phyloP scores from a whole-genome alignment of 2,113 vertebrate genomes.

The Austrofundulus limnaeus region DNA sequence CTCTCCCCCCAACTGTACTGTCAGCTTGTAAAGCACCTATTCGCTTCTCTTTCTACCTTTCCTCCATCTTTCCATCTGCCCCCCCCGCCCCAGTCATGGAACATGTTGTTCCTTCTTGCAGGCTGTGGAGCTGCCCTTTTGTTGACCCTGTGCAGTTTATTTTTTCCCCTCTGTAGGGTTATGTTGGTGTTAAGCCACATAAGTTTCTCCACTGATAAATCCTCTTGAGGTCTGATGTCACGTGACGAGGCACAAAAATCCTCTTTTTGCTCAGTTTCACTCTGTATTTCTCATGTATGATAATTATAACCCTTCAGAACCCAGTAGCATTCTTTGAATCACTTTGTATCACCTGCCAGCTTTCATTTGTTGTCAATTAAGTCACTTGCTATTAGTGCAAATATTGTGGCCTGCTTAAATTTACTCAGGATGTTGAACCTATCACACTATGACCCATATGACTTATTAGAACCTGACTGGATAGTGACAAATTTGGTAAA shows the following conservation, averaged over 20 bases:
- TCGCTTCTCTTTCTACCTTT: slow-evolving; percentile 20
- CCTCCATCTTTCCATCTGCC: slow-evolving; percentile 33
- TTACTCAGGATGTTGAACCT: not conserved
- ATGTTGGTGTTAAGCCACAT: slow-evolving; percentile 18
- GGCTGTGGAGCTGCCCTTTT: slow-evolving; percentile 54
- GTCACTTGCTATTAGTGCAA: slow-evolving; percentile 18
- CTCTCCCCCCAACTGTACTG: slow-evolving; percentile 4
- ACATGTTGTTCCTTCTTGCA: slow-evolving; percentile 64
- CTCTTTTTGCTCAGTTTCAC: slow-evolving; percentile 5
- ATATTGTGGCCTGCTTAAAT: slow-evolving; percentile 4
- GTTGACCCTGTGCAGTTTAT: not conserved
- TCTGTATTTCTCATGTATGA: not conserved
- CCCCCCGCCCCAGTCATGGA: slow-evolving; percentile 55
- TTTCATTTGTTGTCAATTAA: no score
- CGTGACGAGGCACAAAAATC: no score
- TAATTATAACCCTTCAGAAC: no score
- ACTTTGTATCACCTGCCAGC: no score
- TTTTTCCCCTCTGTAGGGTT: not conserved
- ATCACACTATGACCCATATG: no score
- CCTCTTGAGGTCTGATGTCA: no score
- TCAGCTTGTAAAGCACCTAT: not conserved
- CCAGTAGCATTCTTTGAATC: no score
- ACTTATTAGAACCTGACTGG: no score
- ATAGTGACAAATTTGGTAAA: no score
- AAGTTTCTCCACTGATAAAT: no score